Percentiles rank a stretch among this genome's conserved stretches.
These are phyloP conservation scores for Pseudorhiza aurosa DNA, from an alignment of 30 jellyfish, hydroid and myxozoan species.

Conservation along the genomic window DNA sequence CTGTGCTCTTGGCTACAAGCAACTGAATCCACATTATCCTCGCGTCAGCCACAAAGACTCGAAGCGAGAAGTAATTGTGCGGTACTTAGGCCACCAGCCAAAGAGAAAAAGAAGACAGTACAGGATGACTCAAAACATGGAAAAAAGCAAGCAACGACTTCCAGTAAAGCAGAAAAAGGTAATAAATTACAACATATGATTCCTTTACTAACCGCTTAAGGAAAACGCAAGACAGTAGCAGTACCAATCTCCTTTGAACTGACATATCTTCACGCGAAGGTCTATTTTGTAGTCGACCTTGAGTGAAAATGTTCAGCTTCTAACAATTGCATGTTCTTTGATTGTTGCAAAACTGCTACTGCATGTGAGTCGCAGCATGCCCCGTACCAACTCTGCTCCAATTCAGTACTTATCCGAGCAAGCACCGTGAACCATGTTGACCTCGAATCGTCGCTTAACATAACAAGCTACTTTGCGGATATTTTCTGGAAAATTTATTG, in stretches of 20 bases:
- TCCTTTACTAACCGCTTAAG: no score
- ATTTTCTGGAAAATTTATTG: slow-evolving; percentile 1
- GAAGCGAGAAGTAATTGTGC: slow-evolving; percentile 71
- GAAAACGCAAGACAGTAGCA: no score
- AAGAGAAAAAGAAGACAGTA: slow-evolving; percentile 45
- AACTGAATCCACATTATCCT: slow-evolving; percentile 59
- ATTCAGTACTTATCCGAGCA: no score
- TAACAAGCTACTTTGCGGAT: slow-evolving; percentile 4
- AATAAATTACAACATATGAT: not conserved
- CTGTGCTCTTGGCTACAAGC: slow-evolving; percentile 78
- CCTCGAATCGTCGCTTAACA: slow-evolving; percentile 48
- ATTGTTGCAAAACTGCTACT: no score
- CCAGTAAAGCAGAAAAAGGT: slow-evolving; percentile 67
- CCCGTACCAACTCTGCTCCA: no score
- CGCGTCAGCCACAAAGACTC: slow-evolving; percentile 64
- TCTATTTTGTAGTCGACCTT: not conserved
- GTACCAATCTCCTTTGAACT: no score
- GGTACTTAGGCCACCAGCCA: slow-evolving; percentile 69
- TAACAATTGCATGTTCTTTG: no score
- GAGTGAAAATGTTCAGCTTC: not conserved
- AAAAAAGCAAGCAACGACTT: slow-evolving; percentile 37
- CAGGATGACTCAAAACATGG: slow-evolving; percentile 29
- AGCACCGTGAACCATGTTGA: slow-evolving; percentile 19
- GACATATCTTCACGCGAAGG: not conserved
- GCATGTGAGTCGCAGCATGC: no score